These are phyloP conservation scores for Ahaetulla prasina DNA, from an alignment of 2,113 vertebrate genomes.

Conservation along the genomic window DNA sequence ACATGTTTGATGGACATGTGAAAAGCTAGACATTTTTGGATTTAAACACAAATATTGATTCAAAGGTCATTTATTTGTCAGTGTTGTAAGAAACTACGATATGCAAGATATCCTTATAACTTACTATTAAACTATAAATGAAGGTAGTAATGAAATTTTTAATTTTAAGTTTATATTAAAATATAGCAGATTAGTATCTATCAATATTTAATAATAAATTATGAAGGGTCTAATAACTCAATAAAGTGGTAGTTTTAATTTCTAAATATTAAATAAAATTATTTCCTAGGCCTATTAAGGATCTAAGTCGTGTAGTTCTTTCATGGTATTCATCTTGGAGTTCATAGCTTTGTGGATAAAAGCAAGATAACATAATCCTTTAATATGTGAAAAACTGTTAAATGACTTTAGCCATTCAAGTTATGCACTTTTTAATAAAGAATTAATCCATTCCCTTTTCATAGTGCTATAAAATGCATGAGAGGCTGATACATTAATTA, in stretches of 20 bases:
- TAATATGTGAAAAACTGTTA: slow-evolving; percentile 11
- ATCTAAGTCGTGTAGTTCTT: slow-evolving; percentile 14
- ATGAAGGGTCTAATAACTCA: slow-evolving; percentile 17
- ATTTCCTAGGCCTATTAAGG: slow-evolving; percentile 36
- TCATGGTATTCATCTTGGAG: slow-evolving; percentile 32
- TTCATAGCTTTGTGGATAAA: slow-evolving; percentile 30
- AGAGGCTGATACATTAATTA: slow-evolving; percentile 26
- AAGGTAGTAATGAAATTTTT: slow-evolving; percentile 18
- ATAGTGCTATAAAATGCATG: slow-evolving; percentile 25
- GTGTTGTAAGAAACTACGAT: slow-evolving; percentile 15
- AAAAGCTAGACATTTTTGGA: too few relatives aligned
- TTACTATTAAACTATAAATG: slow-evolving; percentile 24
- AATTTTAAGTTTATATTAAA: slow-evolving; percentile 39
- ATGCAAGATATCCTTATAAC: slow-evolving; percentile 18
- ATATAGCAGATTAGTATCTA: slow-evolving; percentile 39
- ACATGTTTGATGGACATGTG: too few relatives aligned
- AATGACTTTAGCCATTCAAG: slow-evolving; percentile 35
- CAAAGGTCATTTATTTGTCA: slow-evolving; percentile 21
- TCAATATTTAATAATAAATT: slow-evolving; percentile 37
- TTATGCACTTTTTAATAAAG: slow-evolving; percentile 28
- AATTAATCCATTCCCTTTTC: slow-evolving; percentile 26
- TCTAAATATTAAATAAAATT: slow-evolving; percentile 36
- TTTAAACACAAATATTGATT: too few relatives aligned
- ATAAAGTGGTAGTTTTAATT: slow-evolving; percentile 19
- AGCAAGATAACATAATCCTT: slow-evolving; percentile 21